phyloP scores from a whole-genome alignment of 2,797 vertebrate species.

The Euthynnus affinis region DNA sequence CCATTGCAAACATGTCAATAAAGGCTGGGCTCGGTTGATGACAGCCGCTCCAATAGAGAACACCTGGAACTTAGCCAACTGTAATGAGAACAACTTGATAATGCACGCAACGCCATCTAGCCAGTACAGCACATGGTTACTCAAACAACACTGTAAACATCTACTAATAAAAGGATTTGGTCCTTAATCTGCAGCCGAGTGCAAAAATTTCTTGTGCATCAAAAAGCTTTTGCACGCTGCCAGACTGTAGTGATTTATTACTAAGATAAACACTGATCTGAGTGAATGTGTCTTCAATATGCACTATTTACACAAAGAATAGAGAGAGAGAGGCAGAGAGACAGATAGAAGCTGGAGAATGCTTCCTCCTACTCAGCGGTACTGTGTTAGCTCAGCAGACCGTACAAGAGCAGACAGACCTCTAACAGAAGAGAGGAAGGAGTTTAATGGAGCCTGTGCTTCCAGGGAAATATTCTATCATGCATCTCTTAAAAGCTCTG shows the following conservation, averaged over 20 bases:
- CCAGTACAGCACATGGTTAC: slow-evolving; percentile 48
- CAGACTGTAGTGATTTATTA: slow-evolving; percentile 66
- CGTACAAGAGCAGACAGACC: slow-evolving; percentile 61
- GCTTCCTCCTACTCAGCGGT: slow-evolving; percentile 64
- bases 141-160: slow-evolving; percentile 68
- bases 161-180: slow-evolving; percentile 61
- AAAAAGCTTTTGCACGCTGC: slow-evolving; percentile 60
- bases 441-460: slow-evolving; percentile 66
- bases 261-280: slow-evolving; percentile 72
- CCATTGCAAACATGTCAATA: slow-evolving; percentile 76
- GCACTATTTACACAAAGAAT: slow-evolving; percentile 73
- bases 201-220: slow-evolving; percentile 59
- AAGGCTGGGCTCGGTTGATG: slow-evolving; percentile 67
- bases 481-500: slow-evolving; percentile 58
- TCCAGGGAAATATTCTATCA: slow-evolving; percentile 63
- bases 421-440: slow-evolving; percentile 39
- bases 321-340: slow-evolving; percentile 48
- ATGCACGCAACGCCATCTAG: slow-evolving; percentile 57
- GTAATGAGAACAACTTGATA: slow-evolving; percentile 59
- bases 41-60: slow-evolving; percentile 70
- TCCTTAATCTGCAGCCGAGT: slow-evolving; percentile 72
- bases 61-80: slow-evolving; percentile 74
- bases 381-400: slow-evolving; percentile 72
- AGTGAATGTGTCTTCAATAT: slow-evolving; percentile 65
- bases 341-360: slow-evolving; percentile 59